Base-by-base conservation (phyloP, 2,888 invertebrate species). In the Andrena flavipes region DNA sequence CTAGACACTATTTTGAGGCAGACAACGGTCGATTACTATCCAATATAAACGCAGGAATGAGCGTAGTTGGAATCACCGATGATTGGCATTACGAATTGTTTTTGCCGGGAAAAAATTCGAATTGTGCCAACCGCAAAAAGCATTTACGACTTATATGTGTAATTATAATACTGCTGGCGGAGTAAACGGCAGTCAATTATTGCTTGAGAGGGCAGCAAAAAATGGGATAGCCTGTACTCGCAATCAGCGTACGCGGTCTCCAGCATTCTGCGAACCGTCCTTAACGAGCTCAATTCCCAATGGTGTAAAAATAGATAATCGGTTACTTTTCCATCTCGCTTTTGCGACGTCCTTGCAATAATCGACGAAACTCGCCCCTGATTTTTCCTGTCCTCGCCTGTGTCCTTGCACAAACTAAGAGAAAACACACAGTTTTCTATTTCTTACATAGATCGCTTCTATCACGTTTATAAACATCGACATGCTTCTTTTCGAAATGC, bases 351-450 rank as follows among this genome's bases (percentile, higher is more conserved):
- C 73, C 82, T 80, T 73, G 82, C 81, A 67, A 67, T 62, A 30
- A 20, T 64, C 64, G 70, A 60, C 62, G 80, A 74, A 71, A 76
- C 76, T 59, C 60, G 70, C 54, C 64, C 51, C 68, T 65, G 65
- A 85, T 78, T 76, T 82, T 83, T 75, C 76, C 59, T 20, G 64
- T 76, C 48, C 65, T 76, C 69, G 54, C 76, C 33, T 8, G 7
- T 71, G 85, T 88, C 89, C 90, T 89, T 88, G 88, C 68, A 35
- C 6, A 7, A 6, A 10, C 10, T n/a, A 20, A 48, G 33, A 16
- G 56, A 72, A 71, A 80, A 67, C 71, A 23, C 2, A 4, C 10
- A 13, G 20, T 20, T 7, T 54, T 54, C 54, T 20, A 2, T 2
- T 63, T 35, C 51, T 4, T 35, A n/a, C 29, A 54, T 26, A 1